A percentile compares a stretch with the other conserved stretches of the same genome.
These are phyloP conservation scores for Apamea monoglypha DNA, from an alignment of 2,888 invertebrate species.

Conservation along the genomic window DNA sequence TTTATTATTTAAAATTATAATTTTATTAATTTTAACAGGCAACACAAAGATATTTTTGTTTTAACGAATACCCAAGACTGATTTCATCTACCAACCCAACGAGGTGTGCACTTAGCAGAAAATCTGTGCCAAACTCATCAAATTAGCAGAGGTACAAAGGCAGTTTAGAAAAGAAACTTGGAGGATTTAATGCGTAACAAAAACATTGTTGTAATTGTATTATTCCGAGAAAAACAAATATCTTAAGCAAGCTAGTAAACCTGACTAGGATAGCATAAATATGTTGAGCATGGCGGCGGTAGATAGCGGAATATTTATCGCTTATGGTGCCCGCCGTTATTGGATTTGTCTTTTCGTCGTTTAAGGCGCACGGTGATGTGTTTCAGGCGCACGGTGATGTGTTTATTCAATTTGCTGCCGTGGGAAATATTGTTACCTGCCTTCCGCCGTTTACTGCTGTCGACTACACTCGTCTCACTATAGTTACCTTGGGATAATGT, in stretches of 20 bases:
- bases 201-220: slow-evolving; percentile 64
- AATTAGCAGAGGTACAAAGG: slow-evolving; percentile 32
- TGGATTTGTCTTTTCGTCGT: slow-evolving; percentile 88
- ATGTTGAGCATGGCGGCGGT: slow-evolving; percentile 76
- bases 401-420: slow-evolving; percentile 89
- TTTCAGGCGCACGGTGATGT: slow-evolving; percentile 87
- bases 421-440: slow-evolving; percentile 86
- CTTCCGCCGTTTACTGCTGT: slow-evolving; percentile 77
- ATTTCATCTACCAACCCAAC: not conserved
- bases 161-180: slow-evolving; percentile 53
- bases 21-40: not conserved
- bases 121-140: slow-evolving; percentile 42
- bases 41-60: too few species aligned
- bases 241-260: slow-evolving; percentile 74
- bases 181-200: slow-evolving; percentile 51
- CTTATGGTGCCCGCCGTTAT: slow-evolving; percentile 81
- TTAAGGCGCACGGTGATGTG: slow-evolving; percentile 87
- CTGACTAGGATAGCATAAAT: slow-evolving; percentile 80
- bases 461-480: slow-evolving; percentile 69
- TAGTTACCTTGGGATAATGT: slow-evolving; percentile 58
- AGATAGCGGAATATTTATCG: slow-evolving; percentile 86
- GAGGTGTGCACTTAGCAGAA: not conserved
- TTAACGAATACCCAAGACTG: not conserved
- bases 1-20: slow-evolving; percentile 20
- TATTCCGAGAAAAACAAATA: slow-evolving; percentile 74